Base-by-base conservation (phyloP, 2,113 vertebrate genomes). In the Tauraco erythrolophus region DNA sequence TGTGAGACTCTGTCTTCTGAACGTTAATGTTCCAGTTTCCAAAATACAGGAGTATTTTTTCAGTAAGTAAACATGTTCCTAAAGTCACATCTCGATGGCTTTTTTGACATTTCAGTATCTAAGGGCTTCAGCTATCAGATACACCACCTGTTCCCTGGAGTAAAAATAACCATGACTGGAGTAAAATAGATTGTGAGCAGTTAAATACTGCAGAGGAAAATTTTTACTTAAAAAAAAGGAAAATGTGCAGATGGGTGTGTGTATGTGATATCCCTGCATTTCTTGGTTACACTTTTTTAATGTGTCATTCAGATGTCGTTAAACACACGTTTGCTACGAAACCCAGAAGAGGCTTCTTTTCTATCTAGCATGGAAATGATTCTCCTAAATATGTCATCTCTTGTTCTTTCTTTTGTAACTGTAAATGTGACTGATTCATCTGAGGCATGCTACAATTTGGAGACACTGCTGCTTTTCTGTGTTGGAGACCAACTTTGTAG, bases 141-240 rank as follows among this genome's bases (percentile, higher is more conserved):
- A 71, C 10, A 37, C 46, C 94, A 94, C 85, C 92, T 95, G 91
- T 76, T 92, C 48, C 56, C 46, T 85, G 41, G 35, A 65, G 48
- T 88, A 95, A 97, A 97, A 96, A 95, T 94, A 94, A 77, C 51
- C 25, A 16, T 0, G 3, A n/a, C 68, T 61, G 60, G 60, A 87
- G 35, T 79, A 70, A 94, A 88, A 71, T 69, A 78, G 88, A 72
- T 33, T 43, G 41, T 31, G 37, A 91, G 60, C 28, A 56, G n/a
- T 82, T 76, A 72, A 90, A 58, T 84, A 53, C 8, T 57, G 50
- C 53, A 88, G 50, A 28, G 35, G 45, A 78, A 91, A 78, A 8
- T 15, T 78, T 56, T 64, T 58, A 28, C 54, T 84, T 78, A 7
- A 11, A 21, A 39, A 78, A 61, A 66, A 69, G 58, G 24, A 41